Conservation (phyloP, 2,797 vertebrate genomes). For the Halcyon smyrnensis region DNA sequence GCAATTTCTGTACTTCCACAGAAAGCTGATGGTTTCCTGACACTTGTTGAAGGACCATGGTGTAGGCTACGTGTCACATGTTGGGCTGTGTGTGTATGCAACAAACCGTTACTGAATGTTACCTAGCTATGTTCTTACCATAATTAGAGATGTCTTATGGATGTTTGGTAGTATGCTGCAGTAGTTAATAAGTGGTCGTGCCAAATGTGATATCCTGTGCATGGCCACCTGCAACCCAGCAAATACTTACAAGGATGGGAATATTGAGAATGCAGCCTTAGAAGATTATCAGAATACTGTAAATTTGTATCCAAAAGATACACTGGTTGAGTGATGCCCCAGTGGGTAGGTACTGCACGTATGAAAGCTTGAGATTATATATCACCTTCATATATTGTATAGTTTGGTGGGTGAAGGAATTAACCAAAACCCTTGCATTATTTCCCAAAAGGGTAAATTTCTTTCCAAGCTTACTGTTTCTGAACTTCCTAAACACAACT, state of each 20-base stretch:
- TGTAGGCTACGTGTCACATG: not conserved
- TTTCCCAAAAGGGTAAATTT: not conserved
- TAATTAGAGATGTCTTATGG: not conserved
- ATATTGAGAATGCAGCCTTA: not conserved
- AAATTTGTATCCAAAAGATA: not conserved
- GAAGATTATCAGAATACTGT: not conserved
- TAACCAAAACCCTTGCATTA: not conserved
- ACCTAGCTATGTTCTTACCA: not conserved
- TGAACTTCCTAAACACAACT: not conserved
- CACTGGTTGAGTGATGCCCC: not conserved
- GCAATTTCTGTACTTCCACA: accelerated
- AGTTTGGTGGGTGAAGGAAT: not conserved
- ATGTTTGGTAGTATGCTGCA: not conserved
- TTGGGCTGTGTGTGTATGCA: not conserved
- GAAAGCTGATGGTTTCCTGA: not conserved
- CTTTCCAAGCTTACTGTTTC: not conserved
- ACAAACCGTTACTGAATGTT: not conserved
- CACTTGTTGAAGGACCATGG: not conserved
- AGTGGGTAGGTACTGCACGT: not conserved
- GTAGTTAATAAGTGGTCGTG: not conserved
- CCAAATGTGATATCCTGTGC: not conserved
- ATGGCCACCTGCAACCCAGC: not conserved
- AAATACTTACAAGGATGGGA: not conserved
- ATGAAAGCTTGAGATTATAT: not conserved
- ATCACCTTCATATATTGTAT: not conserved